phyloP scores from a whole-genome alignment of 2,797 vertebrate species.

The Coendou prehensilis region DNA sequence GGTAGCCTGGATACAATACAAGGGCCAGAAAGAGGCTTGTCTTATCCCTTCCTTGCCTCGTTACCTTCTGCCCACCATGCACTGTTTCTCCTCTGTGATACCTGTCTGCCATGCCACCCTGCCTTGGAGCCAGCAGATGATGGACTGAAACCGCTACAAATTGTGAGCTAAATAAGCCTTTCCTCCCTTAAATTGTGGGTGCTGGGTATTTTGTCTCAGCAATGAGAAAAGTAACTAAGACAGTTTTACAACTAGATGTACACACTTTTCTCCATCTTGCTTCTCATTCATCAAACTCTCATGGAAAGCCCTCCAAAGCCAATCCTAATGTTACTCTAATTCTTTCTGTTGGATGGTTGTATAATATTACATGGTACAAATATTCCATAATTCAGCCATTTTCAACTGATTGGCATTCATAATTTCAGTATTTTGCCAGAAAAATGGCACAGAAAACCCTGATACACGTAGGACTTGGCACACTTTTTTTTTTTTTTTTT shows the following conservation, averaged over 20 bases:
- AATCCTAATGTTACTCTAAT: not conserved
- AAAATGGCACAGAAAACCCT: not conserved
- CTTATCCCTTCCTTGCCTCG: not conserved
- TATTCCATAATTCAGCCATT: not conserved
- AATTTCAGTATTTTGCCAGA: not conserved
- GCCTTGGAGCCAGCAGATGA: not conserved
- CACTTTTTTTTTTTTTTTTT: conserved; percentile 38
- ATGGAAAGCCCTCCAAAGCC: not conserved
- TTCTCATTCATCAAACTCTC: not conserved
- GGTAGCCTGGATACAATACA: not conserved
- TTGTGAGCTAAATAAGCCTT: not conserved
- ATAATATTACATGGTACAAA: not conserved
- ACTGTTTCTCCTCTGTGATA: not conserved
- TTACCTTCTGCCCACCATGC: not conserved
- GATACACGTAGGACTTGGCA: not conserved
- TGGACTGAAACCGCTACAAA: not conserved
- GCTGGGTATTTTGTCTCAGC: not conserved
- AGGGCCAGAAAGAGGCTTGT: not conserved
- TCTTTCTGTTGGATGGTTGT: not conserved
- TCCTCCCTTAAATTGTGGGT: not conserved
- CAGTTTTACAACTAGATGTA: not conserved
- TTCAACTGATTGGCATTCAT: not conserved
- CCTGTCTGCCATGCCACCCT: no score
- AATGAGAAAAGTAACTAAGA: not conserved
- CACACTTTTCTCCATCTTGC: not conserved